A percentile compares a stretch with the other conserved stretches of the same genome.
phyloP scores from a whole-genome alignment of 2,113 vertebrate species.

The Thalassoma bifasciatum region DNA sequence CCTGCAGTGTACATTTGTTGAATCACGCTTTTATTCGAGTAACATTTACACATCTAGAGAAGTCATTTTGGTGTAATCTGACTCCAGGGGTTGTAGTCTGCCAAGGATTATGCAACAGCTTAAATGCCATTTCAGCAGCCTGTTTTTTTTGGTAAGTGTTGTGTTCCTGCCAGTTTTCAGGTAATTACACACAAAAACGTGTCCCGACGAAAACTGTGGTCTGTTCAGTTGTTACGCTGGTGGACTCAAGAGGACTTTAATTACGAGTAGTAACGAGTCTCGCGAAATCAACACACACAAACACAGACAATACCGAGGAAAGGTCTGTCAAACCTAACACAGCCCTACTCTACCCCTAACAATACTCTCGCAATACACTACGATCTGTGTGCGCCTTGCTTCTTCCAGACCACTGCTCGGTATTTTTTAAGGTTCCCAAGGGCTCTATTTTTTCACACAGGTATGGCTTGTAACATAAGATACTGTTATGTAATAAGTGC shows the following conservation, averaged over 20 bases:
- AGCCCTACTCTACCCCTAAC: too few species aligned
- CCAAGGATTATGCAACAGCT: slow-evolving; percentile 62
- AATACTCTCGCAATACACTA: too few species aligned
- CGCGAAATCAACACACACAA: too few species aligned
- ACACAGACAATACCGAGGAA: too few species aligned
- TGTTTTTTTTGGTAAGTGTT: slow-evolving; percentile 27
- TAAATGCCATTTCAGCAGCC: slow-evolving; percentile 56
- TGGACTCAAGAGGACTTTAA: too few species aligned
- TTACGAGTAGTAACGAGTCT: too few species aligned
- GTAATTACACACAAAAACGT: too few species aligned
- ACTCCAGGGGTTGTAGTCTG: slow-evolving; percentile 45
- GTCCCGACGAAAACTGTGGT: too few species aligned
- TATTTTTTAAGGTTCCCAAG: slow-evolving; percentile 19
- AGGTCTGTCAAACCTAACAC: too few species aligned
- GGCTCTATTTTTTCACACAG: slow-evolving; percentile 43
- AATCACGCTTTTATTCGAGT: slow-evolving; percentile 15
- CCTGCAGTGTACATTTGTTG: slow-evolving; percentile 10
- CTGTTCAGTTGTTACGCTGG: too few species aligned
- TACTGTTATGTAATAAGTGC: slow-evolving; percentile 27
- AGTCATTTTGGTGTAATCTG: slow-evolving; percentile 44
- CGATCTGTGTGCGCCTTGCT: background rate
- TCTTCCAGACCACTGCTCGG: slow-evolving; percentile 16
- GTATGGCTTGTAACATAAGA: slow-evolving; percentile 43
- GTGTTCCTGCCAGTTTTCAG: slow-evolving; percentile 35
- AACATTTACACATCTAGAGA: slow-evolving; percentile 14